Conservation (phyloP, 1,140 invertebrate genomes). For the Brachystomella parvula region DNA sequence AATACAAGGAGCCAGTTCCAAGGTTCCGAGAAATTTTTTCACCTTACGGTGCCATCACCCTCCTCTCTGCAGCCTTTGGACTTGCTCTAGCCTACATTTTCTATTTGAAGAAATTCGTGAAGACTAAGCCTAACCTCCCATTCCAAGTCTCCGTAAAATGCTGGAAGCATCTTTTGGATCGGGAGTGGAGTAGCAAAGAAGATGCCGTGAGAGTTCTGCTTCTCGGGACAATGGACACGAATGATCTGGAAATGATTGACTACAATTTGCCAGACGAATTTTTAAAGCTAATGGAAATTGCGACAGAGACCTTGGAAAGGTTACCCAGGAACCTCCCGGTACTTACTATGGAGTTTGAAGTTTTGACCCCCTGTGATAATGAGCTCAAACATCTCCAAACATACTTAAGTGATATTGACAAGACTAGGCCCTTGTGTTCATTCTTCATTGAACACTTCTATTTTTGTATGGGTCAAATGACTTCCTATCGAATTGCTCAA, state of each 20-base stretch:
- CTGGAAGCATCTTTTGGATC: constrained; percentile 1
- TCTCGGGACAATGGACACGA: background rate
- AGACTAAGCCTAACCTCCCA: background rate
- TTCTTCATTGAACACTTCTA: background rate
- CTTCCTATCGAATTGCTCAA: constrained; percentile 4
- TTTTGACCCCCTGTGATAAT: background rate
- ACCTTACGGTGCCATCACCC: no score
- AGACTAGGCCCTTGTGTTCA: background rate
- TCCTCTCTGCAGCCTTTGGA: no score
- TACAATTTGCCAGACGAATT: background rate
- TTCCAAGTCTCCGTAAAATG: background rate
- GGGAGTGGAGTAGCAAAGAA: background rate
- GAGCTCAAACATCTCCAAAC: background rate
- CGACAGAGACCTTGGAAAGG: background rate
- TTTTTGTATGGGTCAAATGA: background rate
- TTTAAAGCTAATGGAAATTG: background rate
- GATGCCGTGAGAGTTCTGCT: background rate
- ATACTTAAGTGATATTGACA: background rate
- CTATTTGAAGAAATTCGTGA: background rate
- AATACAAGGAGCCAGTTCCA: background rate
- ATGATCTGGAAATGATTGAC: background rate
- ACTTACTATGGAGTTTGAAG: no score
- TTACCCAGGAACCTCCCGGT: background rate
- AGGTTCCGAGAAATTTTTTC: background rate
- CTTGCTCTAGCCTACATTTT: background rate